Percentiles rank a stretch among this genome's conserved stretches.
Conservation (phyloP, 1,140 invertebrate species). For the Lasioglossum albipes region DNA sequence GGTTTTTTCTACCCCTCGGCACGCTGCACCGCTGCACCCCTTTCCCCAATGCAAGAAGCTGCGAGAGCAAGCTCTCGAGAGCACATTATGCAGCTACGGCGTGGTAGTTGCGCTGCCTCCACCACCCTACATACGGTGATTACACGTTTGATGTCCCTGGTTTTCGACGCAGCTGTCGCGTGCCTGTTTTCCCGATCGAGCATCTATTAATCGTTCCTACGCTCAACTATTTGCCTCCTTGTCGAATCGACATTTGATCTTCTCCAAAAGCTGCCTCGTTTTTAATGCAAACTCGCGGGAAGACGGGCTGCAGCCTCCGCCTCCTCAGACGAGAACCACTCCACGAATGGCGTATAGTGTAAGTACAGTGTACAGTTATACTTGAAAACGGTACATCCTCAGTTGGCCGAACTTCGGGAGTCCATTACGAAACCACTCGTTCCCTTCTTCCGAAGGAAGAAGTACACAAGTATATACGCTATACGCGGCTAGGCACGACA, state of each 20-base stretch:
- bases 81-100: constrained; percentile 6
- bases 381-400: constrained; percentile 11
- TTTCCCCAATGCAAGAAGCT: constrained; percentile 9
- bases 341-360: too few species aligned
- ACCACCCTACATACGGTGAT: background rate
- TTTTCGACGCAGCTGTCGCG: background rate
- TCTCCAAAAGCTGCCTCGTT: too few species aligned
- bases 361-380: background rate
- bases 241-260: too few species aligned
- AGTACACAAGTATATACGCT: background rate
- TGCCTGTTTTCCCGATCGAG: background rate
- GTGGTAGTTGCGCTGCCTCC: background rate
- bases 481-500: too few species aligned
- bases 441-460: background rate
- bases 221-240: too few species aligned
- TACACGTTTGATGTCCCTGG: constrained; percentile 3
- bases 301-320: background rate
- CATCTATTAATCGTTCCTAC: too few species aligned
- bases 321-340: background rate
- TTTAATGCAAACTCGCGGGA: background rate
- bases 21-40: constrained; percentile 5
- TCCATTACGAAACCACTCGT: background rate
- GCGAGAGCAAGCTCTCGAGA: background rate
- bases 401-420: background rate
- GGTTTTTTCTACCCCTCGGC: background rate